Base-by-base conservation (phyloP, 92 coral and sea anemone species). In the Scolanthus callimorphus region DNA sequence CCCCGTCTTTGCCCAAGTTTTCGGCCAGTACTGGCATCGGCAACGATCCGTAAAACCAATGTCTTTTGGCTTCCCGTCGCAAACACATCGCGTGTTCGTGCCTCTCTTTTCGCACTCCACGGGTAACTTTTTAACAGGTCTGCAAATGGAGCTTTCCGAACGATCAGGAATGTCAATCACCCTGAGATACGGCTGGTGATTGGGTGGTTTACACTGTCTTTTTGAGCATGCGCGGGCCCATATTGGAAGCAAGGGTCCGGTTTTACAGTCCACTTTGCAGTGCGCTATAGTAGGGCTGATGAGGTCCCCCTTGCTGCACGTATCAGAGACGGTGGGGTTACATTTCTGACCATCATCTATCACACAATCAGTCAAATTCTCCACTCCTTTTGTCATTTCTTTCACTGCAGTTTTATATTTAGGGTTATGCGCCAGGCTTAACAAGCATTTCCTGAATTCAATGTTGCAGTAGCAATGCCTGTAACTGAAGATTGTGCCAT, bases 11-110 rank as follows among this genome's bases (percentile, higher is more conserved):
- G 51, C 80, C 95, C 95, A 86, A 15, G 63, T 82, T 31, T 67
- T 48, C 0, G 96, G 99, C 99, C 99, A 94, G 67, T 75, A 94
- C 75, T 88, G 96, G 30, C 99, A 94, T 48, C 96, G 86, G 67
- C 99, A 94, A 12, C 85, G 70, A 52, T 94, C 96, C 39, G 94
- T 88, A 51, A 84, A 88, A 12, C 60, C 84, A 17, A 56, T 51
- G n/a, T 55, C 62, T 52, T 45, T 57, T 51, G 96, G 96, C 53
- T 78, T 88, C 2, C 96, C 90, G 59, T 94, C 99, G 76, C 99
- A 94, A 24, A 88, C 99, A 70, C 99, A 94, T 20, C 99, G 76
- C 0, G 99, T 94, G 62, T 94, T 69, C 3, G 96, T 87, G 27
- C 84, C 90, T 25, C 83, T 47, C 54, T 76, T 67, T 9, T 90